Percentiles rank a stretch among this genome's conserved stretches.
Conservation (phyloP, 2,113 vertebrate species). For the Zosterops pallidus region DNA sequence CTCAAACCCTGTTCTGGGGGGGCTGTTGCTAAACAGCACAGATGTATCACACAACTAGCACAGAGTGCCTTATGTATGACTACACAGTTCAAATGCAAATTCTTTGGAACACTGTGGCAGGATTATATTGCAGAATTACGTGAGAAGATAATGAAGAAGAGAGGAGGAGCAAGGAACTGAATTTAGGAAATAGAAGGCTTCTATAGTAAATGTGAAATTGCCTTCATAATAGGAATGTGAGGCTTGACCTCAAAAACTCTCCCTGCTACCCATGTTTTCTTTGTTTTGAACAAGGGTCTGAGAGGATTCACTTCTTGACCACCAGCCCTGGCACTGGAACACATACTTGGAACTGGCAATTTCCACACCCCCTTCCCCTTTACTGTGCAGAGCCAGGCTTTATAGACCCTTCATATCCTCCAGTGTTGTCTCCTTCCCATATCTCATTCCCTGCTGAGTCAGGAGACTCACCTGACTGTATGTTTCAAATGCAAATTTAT, state of each 20-base stretch:
- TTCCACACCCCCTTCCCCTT: too few relatives aligned
- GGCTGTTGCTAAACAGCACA: not conserved
- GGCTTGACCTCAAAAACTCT: not conserved
- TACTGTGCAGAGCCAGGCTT: not conserved
- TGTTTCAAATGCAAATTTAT: not conserved
- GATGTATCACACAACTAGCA: not conserved
- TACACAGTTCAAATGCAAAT: not conserved
- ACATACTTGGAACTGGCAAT: not conserved
- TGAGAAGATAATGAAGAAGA: not conserved
- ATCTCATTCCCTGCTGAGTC: not conserved
- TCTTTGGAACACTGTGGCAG: not conserved
- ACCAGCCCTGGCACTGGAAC: not conserved
- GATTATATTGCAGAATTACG: not conserved
- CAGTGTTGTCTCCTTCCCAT: fast-evolving
- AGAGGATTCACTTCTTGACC: not conserved
- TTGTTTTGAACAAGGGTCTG: not conserved
- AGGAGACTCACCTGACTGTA: not conserved
- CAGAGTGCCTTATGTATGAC: not conserved
- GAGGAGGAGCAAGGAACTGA: not conserved
- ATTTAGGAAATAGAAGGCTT: not conserved
- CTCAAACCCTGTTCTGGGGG: not conserved
- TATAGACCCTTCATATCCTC: not conserved
- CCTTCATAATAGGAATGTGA: not conserved
- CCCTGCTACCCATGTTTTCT: not conserved
- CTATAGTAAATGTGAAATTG: not conserved